These are phyloP conservation scores for Gryon sp. DNA, from an alignment of 1,140 invertebrate species.

Conservation along the genomic window DNA sequence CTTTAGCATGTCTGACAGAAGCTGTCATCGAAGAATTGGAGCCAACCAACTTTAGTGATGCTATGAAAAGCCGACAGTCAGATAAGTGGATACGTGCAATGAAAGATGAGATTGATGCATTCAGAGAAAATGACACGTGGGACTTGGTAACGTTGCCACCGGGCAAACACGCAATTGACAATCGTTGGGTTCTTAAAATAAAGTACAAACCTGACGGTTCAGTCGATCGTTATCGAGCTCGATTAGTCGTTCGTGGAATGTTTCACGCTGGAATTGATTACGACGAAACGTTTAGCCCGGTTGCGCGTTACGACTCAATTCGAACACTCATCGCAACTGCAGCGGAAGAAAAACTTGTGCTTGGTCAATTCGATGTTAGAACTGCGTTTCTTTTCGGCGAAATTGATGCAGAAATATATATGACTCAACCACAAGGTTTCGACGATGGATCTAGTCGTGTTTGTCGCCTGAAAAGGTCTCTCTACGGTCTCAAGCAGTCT, in stretches of 20 bases:
- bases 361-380: slow-evolving; percentile 66
- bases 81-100: slow-evolving; percentile 66
- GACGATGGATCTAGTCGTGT: slow-evolving; percentile 20
- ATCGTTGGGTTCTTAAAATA: slow-evolving; percentile 69
- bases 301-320: slow-evolving; percentile 63
- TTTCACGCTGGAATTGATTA: slow-evolving; percentile 60
- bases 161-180: slow-evolving; percentile 10
- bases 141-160: neutral
- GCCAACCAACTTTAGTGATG: slow-evolving; percentile 66
- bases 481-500: slow-evolving; percentile 76
- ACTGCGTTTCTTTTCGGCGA: slow-evolving; percentile 62
- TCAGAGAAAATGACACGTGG: slow-evolving; percentile 13
- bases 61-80: slow-evolving; percentile 57
- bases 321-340: slow-evolving; percentile 66
- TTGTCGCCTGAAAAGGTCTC: slow-evolving; percentile 54
- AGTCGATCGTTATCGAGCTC: slow-evolving; percentile 51
- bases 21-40: slow-evolving; percentile 13
- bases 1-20: neutral
- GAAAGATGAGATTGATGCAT: neutral
- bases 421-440: slow-evolving; percentile 25
- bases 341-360: slow-evolving; percentile 48
- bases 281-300: slow-evolving; percentile 64
- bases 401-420: slow-evolving; percentile 22
- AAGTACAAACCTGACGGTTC: slow-evolving; percentile 38
- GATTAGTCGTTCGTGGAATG: slow-evolving; percentile 59